Conservation (phyloP, 2,797 vertebrate genomes). For the Allobates femoralis region DNA sequence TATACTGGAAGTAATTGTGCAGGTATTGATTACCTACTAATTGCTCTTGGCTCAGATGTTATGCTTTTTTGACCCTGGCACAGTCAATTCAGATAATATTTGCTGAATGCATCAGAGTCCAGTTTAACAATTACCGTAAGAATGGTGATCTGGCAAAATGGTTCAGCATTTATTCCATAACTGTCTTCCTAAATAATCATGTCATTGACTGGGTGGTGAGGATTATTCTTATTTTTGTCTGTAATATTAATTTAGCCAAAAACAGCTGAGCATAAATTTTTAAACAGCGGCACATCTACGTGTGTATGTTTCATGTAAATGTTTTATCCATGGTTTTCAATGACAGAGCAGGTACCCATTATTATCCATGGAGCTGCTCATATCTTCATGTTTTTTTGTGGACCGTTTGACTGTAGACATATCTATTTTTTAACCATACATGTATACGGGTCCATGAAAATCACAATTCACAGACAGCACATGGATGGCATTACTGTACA, state of each 20-base stretch:
- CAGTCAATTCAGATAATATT: background rate
- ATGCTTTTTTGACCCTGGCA: background rate
- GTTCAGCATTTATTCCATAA: background rate
- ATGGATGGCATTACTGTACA: too few relatives aligned
- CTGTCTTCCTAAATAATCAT: background rate
- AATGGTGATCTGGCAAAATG: background rate
- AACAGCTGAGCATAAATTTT: too few relatives aligned
- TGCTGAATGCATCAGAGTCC: background rate
- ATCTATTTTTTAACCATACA: too few relatives aligned
- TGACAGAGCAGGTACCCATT: too few relatives aligned
- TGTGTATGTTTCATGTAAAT: too few relatives aligned
- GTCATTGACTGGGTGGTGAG: background rate
- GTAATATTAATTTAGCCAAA: background rate
- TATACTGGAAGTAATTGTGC: background rate
- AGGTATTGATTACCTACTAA: slow-evolving; percentile 8
- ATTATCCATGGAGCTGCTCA: too few relatives aligned
- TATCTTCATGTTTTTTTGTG: too few relatives aligned
- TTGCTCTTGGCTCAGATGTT: background rate
- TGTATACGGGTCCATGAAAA: too few relatives aligned
- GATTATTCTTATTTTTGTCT: background rate
- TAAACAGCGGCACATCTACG: too few relatives aligned
- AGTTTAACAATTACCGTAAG: background rate
- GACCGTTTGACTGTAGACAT: too few relatives aligned
- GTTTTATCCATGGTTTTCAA: too few relatives aligned
- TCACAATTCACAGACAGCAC: too few relatives aligned